These are phyloP conservation scores for Phylloscopus trochiloides DNA, from an alignment of 2,113 vertebrate species.

Conservation along the genomic window DNA sequence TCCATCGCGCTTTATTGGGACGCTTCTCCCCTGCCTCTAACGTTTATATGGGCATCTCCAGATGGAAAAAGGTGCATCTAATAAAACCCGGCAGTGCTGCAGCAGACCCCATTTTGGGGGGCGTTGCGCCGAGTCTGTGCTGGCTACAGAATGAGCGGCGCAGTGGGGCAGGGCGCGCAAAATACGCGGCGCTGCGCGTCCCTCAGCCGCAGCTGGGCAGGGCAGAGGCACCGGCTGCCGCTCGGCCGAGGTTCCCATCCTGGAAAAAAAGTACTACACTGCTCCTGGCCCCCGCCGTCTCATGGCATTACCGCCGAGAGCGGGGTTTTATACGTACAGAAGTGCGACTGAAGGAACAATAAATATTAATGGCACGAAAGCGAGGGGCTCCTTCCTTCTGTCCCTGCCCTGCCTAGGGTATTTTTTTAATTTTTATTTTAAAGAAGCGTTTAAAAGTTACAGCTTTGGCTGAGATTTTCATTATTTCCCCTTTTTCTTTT, in stretches of 20 bases:
- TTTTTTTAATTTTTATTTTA: not conserved
- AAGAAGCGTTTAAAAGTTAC: constrained; percentile 64
- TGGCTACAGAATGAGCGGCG: not conserved
- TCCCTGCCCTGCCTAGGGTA: not conserved
- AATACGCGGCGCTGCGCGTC: not conserved
- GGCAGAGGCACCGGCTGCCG: not conserved
- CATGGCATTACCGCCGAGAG: not conserved
- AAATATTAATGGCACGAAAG: constrained; percentile 31
- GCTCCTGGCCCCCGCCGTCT: not conserved
- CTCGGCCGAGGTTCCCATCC: not conserved
- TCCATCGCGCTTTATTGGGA: constrained; percentile 61
- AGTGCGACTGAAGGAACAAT: constrained; percentile 4
- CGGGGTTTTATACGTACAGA: not conserved
- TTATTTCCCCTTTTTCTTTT: constrained; percentile 59
- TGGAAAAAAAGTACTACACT: not conserved
- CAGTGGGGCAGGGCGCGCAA: not conserved
- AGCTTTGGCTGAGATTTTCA: constrained; percentile 69
- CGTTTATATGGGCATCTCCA: not conserved
- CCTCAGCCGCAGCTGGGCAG: not conserved
- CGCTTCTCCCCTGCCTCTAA: constrained; percentile 34
- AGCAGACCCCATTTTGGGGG: not conserved
- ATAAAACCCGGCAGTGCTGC: not conserved
- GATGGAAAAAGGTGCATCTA: not conserved
- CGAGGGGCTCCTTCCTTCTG: not conserved
- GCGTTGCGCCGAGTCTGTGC: not conserved